A percentile compares a stretch with the other conserved stretches of the same genome.
phyloP scores from a whole-genome alignment of 2,113 vertebrate species.

The Crotalus viridis region DNA sequence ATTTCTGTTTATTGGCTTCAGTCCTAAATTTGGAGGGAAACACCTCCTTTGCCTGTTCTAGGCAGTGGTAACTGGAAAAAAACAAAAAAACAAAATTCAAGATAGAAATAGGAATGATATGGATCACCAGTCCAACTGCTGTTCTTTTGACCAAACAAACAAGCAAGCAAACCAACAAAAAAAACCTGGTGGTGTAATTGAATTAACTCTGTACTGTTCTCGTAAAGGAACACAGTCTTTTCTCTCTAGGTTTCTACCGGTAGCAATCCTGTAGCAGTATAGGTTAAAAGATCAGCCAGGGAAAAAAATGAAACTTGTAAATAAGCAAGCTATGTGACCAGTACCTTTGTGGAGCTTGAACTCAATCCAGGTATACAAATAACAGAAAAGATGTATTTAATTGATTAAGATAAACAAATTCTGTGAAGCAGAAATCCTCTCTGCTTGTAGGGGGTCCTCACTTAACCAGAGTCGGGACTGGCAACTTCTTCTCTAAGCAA shows the following conservation, averaged over 20 bases:
- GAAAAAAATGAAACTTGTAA: background rate
- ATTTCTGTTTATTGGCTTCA: background rate
- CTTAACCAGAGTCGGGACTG: background rate
- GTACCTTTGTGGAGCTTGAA: background rate
- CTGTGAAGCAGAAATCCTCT: background rate
- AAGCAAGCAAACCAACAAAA: background rate
- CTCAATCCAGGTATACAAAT: background rate
- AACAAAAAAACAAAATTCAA: background rate
- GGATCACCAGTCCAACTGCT: background rate
- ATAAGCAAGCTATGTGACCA: background rate
- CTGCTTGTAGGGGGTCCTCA: background rate
- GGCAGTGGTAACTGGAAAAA: background rate
- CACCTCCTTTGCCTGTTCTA: background rate
- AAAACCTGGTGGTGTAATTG: background rate
- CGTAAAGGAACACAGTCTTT: background rate
- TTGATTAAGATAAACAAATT: background rate
- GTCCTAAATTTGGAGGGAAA: background rate
- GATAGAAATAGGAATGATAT: background rate
- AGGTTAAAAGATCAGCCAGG: background rate
- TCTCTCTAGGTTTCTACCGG: background rate
- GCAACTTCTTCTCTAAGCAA: background rate
- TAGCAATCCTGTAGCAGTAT: background rate
- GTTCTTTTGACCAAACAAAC: background rate
- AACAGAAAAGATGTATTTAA: background rate
- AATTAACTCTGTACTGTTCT: background rate